Base-by-base conservation (phyloP, 1,140 invertebrate genomes). In the Micrasema longulum region DNA sequence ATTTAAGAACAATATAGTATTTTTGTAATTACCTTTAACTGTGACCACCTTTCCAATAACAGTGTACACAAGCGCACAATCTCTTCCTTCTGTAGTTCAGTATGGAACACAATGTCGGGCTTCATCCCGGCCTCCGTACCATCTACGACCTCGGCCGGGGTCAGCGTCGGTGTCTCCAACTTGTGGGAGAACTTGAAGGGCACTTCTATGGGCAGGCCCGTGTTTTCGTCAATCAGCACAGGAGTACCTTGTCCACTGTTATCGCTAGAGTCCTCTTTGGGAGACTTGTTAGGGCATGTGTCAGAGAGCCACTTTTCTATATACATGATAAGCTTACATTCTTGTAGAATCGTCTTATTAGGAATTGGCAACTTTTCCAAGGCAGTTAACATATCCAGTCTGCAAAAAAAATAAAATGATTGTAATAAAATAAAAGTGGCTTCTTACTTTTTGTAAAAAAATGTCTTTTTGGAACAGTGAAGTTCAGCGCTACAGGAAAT, bases 341-440 rank as follows among this genome's bases (percentile, higher is more conserved):
- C 96, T 79, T 93, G 91, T 1, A 98, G 84, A 84, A 97, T 93
- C 0, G 94, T 97, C 81, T 95, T 96, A 81, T 97, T 97, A 1
- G 93, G 91, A 69, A 98, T 96, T 4, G 96, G 96, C 62, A 99
- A 85, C 48, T 90, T 89, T 62, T 91, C 90, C 38, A 96, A 81
- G 0, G 93, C 93, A 74, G 92, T 89, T n/a, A 97, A 80, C 75
- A 97, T 90, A 76, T 91, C 89, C 52, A 90, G 75, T 45, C 94
- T 93, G 77, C 83, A 87, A 16, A 4, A 50, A 81, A 76, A n/a
- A n/a, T n/a, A n/a, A n/a, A n/a, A n/a, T n/a, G n/a, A n/a, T n/a
- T n/a, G n/a, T n/a, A n/a, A n/a, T n/a, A n/a, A n/a, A n/a, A n/a
- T n/a, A n/a, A n/a, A n/a, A n/a, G n/a, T n/a, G n/a, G n/a, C n/a